These are phyloP conservation scores for Nibea albiflora DNA, from an alignment of 2,113 vertebrate species.

Conservation along the genomic window DNA sequence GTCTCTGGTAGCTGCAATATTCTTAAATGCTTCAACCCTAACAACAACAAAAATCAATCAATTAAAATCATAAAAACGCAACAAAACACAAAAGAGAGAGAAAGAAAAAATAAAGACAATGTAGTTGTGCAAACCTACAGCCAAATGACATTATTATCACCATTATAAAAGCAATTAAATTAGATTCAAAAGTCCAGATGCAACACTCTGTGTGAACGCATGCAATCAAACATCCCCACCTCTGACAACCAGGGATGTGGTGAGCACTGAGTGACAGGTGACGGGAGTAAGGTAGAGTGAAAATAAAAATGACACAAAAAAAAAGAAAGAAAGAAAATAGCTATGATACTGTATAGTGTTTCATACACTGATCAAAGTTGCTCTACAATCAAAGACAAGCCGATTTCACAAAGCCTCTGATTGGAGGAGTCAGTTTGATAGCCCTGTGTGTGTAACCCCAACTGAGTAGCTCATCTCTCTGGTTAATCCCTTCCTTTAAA, in stretches of 20 bases:
- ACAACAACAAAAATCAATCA: conserved; percentile 26
- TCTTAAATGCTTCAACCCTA: conserved; percentile 59
- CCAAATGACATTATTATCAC: conserved; percentile 72
- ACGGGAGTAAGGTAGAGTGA: conserved; percentile 43
- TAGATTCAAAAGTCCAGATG: conserved; percentile 76
- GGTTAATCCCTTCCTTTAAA: conserved; percentile 62
- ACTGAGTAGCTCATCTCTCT: conserved; percentile 62
- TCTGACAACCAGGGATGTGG: conserved; percentile 45
- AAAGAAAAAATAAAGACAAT: conserved; percentile 60
- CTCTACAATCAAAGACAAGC: conserved; percentile 70
- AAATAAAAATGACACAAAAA: conserved; percentile 50
- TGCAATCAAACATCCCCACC: conserved; percentile 73
- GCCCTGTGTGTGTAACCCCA: conserved; percentile 67
- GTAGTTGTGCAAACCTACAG: conserved; percentile 80
- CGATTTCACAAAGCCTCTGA: conserved; percentile 69
- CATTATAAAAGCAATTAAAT: conserved; percentile 77
- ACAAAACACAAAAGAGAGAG: conserved; percentile 56
- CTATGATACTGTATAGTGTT: conserved; percentile 55
- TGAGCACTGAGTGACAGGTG: conserved; percentile 63
- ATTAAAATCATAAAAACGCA: conserved; percentile 64
- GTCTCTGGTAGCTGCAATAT: conserved; percentile 62
- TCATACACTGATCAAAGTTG: conserved; percentile 52
- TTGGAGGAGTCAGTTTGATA: conserved; percentile 70
- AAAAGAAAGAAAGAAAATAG: conserved; percentile 64
- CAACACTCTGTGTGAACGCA: conserved; percentile 75